These are phyloP conservation scores for Tetanocera ferruginea DNA, from an alignment of 2,888 invertebrate genomes.

Conservation along the genomic window DNA sequence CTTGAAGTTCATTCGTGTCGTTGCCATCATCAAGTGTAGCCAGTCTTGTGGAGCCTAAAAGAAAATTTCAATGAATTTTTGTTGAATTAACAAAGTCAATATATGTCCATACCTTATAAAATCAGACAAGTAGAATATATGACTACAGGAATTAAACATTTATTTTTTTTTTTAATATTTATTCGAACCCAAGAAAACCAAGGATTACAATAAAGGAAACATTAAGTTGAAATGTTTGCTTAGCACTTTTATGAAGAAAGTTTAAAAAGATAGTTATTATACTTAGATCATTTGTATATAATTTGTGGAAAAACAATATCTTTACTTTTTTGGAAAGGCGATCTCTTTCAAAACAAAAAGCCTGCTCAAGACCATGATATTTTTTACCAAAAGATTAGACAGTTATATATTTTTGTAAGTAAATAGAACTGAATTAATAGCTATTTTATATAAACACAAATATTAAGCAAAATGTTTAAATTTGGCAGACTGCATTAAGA, in stretches of 20 bases:
- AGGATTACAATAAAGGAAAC: neutral
- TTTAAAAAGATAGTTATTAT: neutral
- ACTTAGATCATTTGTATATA: neutral
- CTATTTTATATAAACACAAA: no score
- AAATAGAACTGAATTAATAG: no score
- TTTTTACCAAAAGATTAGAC: no score
- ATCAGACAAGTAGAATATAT: slow-evolving; percentile 18
- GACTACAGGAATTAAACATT: neutral
- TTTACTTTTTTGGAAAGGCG: no score
- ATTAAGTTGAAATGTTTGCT: neutral
- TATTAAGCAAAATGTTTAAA: no score
- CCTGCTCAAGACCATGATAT: no score
- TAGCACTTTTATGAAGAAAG: neutral
- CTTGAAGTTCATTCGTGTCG: slow-evolving; percentile 19
- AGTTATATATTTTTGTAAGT: no score
- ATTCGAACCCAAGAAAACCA: neutral
- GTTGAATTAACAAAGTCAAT: slow-evolving; percentile 58
- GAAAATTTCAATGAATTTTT: slow-evolving; percentile 59
- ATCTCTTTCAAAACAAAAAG: no score
- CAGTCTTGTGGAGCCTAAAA: slow-evolving; percentile 52
- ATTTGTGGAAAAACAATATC: neutral
- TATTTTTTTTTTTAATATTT: neutral
- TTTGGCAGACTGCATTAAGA: no score
- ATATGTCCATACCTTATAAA: slow-evolving; percentile 60
- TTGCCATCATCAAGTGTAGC: neutral